These are phyloP conservation scores for Emydoidea blandingii DNA, from an alignment of 2,797 vertebrate species.

Conservation along the genomic window DNA sequence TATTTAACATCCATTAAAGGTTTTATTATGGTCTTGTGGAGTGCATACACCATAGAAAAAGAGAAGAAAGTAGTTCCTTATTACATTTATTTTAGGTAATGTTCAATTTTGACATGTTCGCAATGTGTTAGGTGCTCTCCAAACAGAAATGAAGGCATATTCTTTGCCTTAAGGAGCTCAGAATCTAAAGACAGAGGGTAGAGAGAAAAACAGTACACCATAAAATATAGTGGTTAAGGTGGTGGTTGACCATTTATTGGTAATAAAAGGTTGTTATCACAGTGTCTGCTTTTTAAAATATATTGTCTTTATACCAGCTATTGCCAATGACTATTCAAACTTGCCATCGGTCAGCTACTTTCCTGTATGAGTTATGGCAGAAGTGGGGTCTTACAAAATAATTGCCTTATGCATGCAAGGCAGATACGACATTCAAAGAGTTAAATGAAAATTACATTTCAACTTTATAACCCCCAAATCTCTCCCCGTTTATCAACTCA, in stretches of 20 bases:
- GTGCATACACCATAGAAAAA: not conserved
- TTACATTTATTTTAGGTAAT: not conserved
- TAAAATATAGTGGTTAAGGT: not conserved
- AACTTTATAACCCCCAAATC: not conserved
- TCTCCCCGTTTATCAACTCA: constrained; percentile 19
- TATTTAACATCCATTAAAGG: not conserved
- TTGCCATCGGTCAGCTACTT: not conserved
- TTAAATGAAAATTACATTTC: constrained; percentile 26
- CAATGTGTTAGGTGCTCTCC: not conserved
- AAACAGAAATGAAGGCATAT: not conserved
- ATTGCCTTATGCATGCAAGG: not conserved
- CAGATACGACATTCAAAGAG: not conserved
- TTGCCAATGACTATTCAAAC: not conserved
- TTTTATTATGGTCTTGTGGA: not conserved
- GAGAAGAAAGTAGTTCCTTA: not conserved
- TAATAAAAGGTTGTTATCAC: not conserved
- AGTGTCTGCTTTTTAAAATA: not conserved
- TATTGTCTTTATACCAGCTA: not conserved
- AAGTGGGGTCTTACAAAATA: not conserved
- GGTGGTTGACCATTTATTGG: not conserved
- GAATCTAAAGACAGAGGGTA: not conserved
- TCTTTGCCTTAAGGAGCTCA: not conserved
- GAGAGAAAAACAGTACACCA: accelerated
- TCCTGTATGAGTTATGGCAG: not conserved
- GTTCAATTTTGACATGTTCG: not conserved